Percentiles rank a stretch among this genome's conserved stretches.
Conservation (phyloP, 2,797 vertebrate species). For the Notoglanidium macrostoma region DNA sequence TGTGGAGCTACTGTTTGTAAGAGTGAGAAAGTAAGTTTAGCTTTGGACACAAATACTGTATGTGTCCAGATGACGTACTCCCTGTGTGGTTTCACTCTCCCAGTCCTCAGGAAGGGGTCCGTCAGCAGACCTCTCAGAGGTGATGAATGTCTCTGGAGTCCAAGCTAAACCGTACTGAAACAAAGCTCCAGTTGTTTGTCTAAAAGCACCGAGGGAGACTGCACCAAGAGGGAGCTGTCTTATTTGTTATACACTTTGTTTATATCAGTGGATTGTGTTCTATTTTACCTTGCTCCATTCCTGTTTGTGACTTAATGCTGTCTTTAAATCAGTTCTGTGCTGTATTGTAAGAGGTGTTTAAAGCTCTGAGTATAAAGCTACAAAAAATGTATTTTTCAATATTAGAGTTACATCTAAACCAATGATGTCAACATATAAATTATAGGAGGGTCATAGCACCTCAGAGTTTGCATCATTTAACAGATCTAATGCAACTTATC, state of each 20-base stretch:
- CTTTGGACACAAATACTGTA: not conserved
- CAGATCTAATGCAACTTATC: not conserved
- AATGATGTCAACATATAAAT: not conserved
- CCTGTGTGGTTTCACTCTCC: not conserved
- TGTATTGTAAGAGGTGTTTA: not conserved
- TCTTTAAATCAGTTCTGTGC: not conserved
- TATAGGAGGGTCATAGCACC: not conserved
- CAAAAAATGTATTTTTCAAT: not conserved
- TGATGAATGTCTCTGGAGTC: slow-evolving; percentile 34
- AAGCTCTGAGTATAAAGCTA: not conserved
- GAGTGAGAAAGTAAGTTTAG: not conserved
- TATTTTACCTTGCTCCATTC: slow-evolving; percentile 1
- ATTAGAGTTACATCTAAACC: not conserved
- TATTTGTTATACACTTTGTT: slow-evolving; percentile 32
- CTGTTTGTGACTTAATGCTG: not conserved
- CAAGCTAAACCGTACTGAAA: slow-evolving; percentile 24
- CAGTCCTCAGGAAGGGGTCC: not conserved
- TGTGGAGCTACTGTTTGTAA: not conserved
- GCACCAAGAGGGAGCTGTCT: slow-evolving; percentile 24
- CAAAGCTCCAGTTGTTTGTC: slow-evolving; percentile 47
- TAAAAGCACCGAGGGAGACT: slow-evolving; percentile 24
- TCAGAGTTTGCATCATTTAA: not conserved
- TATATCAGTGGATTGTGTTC: slow-evolving; percentile 5
- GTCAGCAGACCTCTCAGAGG: slow-evolving; percentile 14
- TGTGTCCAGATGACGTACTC: not conserved